Base-by-base conservation (phyloP, 2,113 vertebrate species). In the Channa argus region DNA sequence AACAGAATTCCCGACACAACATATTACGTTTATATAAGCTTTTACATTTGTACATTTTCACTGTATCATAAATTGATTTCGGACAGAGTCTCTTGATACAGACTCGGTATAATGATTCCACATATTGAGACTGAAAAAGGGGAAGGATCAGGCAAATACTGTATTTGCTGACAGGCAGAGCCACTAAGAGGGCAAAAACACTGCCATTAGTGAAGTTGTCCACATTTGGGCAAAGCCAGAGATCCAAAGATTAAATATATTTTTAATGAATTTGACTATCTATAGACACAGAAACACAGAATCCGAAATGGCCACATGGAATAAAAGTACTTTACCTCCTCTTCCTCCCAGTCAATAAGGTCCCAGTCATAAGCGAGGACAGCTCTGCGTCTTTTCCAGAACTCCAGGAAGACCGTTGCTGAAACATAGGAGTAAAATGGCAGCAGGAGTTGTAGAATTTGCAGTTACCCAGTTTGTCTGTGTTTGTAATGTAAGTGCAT, bases 301-400 rank as follows among this genome's bases (percentile, higher is more conserved):
- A 8, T 46, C 10, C 53, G 14, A 24, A 65, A 60, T 41, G 37
- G 41, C 8, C 15, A 37, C 47, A n/a, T n/a, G n/a, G n/a, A n/a
- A n/a, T n/a, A n/a, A n/a, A 50, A 15, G 15, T 1, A 59, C 6
- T 64, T 80, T 14, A 98, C 97, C 96, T 98, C 97, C 60, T 99
- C 97, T 88, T 98, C 97, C 89, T 98, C 97, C 96, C 97, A 98
- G 91, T 99, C 97, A 70, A 98, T 96, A 78, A 98, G 94, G 88
- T 99, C 97, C 97, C 97, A 99, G 89, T 99, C 97, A 59, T 99
- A 99, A 53, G 96, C 97, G 67, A 99, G 96, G 51, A 97, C 96
- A 3, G 97, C 97, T 90, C 97, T 83, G 24, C 97, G 92, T 73
- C 97, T 94, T 92, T 99, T 99, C 97, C 97, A 99, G 80, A 99